phyloP scores from a whole-genome alignment of 23 tunicate genomes.

The Phallusia fumigata region DNA sequence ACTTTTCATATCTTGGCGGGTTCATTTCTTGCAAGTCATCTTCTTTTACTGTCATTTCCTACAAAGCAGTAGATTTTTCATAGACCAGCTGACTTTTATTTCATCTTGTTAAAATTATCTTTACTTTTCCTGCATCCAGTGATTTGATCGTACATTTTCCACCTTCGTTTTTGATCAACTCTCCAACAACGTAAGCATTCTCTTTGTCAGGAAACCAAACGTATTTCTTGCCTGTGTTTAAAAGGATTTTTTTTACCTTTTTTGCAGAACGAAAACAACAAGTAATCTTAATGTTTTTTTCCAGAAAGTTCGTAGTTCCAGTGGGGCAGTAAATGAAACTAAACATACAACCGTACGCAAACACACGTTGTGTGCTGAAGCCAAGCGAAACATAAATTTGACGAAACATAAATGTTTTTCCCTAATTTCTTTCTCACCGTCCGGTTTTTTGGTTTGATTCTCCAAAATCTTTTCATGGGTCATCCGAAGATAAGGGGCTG shows the following conservation, averaged over 20 bases:
- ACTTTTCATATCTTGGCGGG: slow-evolving; percentile 82
- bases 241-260: too few relatives aligned
- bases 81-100: background rate
- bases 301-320: too few relatives aligned
- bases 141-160: slow-evolving; percentile 73
- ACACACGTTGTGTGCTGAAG: too few relatives aligned
- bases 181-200: slow-evolving; percentile 54
- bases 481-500: slow-evolving; percentile 76
- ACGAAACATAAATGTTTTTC: too few relatives aligned
- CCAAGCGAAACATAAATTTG: too few relatives aligned
- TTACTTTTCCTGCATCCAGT: slow-evolving; percentile 49
- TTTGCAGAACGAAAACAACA: too few relatives aligned
- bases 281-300: too few relatives aligned
- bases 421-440: slow-evolving; percentile 61
- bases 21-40: slow-evolving; percentile 78
- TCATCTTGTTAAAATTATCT: background rate
- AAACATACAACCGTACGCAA: too few relatives aligned
- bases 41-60: slow-evolving; percentile 70
- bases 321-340: too few relatives aligned
- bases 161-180: slow-evolving; percentile 54
- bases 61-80: background rate
- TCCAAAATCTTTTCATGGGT: slow-evolving; percentile 49
- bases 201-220: slow-evolving; percentile 81
- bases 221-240: slow-evolving; percentile 60
- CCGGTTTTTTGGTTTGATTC: slow-evolving; percentile 75